A percentile compares a stretch with the other conserved stretches of the same genome.
These are phyloP conservation scores for Siniperca knerii DNA, from an alignment of 2,113 vertebrate species.

Conservation along the genomic window DNA sequence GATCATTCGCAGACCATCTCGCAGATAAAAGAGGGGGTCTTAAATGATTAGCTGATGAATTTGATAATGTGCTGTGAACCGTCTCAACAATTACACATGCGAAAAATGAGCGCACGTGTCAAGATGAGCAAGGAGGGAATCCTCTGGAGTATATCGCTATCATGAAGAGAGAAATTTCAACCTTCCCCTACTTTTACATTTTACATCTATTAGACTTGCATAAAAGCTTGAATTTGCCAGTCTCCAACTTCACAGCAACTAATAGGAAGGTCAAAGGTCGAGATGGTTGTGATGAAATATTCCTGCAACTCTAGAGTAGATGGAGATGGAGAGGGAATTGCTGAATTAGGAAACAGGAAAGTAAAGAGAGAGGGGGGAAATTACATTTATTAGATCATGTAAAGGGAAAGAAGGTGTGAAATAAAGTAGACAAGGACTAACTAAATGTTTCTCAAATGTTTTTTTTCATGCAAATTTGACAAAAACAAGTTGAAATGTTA, in stretches of 20 bases:
- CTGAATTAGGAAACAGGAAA: constrained; percentile 4
- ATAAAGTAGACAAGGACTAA: background rate
- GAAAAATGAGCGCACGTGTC: constrained; percentile 14
- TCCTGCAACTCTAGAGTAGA: constrained; percentile 52
- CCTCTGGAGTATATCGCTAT: constrained; percentile 50
- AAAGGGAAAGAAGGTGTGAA: background rate
- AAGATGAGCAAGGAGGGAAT: constrained; percentile 25
- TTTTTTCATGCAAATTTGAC: background rate
- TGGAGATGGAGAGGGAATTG: background rate
- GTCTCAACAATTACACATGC: constrained; percentile 59
- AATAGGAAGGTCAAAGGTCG: constrained; percentile 67
- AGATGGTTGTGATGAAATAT: constrained; percentile 69
- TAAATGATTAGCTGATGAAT: constrained; percentile 84
- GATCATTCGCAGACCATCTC: constrained; percentile 69
- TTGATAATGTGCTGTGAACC: constrained; percentile 70
- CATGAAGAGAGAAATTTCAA: constrained; percentile 56
- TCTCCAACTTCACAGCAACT: constrained; percentile 40
- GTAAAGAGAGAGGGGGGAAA: background rate
- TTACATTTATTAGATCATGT: background rate
- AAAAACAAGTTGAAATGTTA: background rate
- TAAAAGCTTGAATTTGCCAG: background rate
- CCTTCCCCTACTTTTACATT: constrained; percentile 61
- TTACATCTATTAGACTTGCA: constrained; percentile 63
- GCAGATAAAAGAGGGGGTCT: constrained; percentile 75
- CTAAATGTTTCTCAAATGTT: background rate